phyloP scores from a whole-genome alignment of 2,113 vertebrate genomes.

The Caracal caracal region DNA sequence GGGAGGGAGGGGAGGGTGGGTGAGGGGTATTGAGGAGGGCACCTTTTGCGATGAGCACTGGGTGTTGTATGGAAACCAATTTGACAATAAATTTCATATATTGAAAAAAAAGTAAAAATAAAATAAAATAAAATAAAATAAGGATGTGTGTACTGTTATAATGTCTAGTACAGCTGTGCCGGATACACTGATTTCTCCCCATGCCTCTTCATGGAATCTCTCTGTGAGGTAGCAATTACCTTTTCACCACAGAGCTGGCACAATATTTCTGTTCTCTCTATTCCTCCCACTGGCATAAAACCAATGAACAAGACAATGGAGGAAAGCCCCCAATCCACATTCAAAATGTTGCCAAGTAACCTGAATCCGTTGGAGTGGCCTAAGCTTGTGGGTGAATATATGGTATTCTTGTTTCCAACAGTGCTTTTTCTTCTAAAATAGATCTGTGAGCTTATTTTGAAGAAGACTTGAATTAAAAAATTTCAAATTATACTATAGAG shows the following conservation, averaged over 20 bases:
- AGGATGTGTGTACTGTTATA: not conserved
- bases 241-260: not conserved
- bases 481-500: not conserved
- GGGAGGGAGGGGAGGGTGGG: too few relatives aligned
- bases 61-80: too few relatives aligned
- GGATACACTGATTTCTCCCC: not conserved
- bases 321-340: not conserved
- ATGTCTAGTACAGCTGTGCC: not conserved
- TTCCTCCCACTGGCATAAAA: not conserved
- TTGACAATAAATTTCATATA: too few relatives aligned
- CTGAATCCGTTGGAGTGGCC: not conserved
- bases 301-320: not conserved
- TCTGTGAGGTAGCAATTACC: not conserved
- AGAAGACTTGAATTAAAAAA: not conserved
- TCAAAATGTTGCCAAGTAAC: not conserved
- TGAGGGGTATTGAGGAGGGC: too few relatives aligned
- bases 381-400: not conserved
- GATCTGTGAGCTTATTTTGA: not conserved
- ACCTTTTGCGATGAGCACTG: too few relatives aligned
- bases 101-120: too few relatives aligned
- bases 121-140: too few relatives aligned
- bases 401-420: not conserved
- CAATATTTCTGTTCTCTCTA: not conserved
- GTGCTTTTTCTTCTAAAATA: slow-evolving; percentile 1
- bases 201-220: not conserved